Percentiles rank a stretch among this genome's conserved stretches.
phyloP scores from a whole-genome alignment of 2,888 invertebrate genomes.

The Lasioglossum leucozonium region DNA sequence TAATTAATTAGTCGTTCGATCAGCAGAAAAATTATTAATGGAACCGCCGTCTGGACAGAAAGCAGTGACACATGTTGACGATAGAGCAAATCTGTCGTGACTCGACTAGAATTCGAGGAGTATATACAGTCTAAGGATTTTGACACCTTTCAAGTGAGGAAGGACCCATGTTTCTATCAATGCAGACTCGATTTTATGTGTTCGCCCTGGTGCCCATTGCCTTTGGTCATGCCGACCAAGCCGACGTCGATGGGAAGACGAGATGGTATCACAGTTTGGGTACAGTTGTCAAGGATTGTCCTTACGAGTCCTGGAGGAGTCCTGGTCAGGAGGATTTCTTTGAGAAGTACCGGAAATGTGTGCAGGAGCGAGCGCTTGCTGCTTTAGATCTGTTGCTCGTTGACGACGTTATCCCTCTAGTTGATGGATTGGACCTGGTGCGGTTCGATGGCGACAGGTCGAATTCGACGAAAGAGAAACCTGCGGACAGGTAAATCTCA shows the following conservation, averaged over 20 bases:
- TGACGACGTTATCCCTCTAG: conserved; percentile 88
- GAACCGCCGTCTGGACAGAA: neutral
- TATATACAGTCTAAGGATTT: neutral
- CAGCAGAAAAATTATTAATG: neutral
- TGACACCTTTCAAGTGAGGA: neutral
- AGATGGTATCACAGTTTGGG: conserved; percentile 72
- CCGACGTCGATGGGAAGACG: conserved; percentile 66
- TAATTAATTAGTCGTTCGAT: neutral
- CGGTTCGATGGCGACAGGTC: conserved; percentile 84
- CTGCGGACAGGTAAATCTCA: conserved; percentile 22
- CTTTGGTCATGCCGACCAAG: conserved; percentile 37
- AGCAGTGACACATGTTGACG: neutral
- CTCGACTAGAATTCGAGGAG: neutral
- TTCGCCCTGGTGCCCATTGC: conserved; percentile 60
- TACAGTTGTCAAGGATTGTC: conserved; percentile 75
- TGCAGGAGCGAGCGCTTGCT: conserved; percentile 83
- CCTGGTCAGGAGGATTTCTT: conserved; percentile 71
- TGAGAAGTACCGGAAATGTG: conserved; percentile 73
- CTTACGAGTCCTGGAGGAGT: conserved; percentile 63
- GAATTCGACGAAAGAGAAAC: conserved; percentile 45
- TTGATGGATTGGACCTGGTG: conserved; percentile 88
- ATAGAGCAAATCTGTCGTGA: neutral
- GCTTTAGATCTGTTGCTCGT: conserved; percentile 87
- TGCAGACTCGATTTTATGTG: conserved; percentile 65
- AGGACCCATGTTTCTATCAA: conserved; percentile 15